Percentiles rank a stretch among this genome's conserved stretches.
These are phyloP conservation scores for Psilopogon haemacephalus DNA, from an alignment of 2,113 vertebrate species.

Conservation along the genomic window DNA sequence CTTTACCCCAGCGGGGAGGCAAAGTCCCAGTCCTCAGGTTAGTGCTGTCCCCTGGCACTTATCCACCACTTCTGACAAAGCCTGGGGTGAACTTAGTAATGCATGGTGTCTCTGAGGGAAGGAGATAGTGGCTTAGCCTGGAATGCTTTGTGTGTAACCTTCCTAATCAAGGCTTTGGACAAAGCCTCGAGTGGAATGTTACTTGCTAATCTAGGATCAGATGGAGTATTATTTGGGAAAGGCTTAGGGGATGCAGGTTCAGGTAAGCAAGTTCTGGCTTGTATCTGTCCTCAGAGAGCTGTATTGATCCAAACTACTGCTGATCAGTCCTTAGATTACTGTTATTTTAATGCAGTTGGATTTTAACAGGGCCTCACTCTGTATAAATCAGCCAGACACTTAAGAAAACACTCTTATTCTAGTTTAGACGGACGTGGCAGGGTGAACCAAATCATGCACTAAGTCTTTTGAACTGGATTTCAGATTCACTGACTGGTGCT, in stretches of 20 bases:
- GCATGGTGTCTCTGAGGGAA: neutral
- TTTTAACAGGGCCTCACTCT: neutral
- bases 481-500: neutral
- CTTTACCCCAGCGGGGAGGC: slow-evolving; percentile 81
- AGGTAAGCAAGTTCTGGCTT: neutral
- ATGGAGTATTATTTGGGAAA: neutral
- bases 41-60: neutral
- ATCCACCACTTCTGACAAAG: neutral
- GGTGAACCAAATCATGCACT: neutral
- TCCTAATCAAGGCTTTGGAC: neutral
- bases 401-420: neutral
- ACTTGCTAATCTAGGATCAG: neutral
- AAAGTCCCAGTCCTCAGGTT: slow-evolving; percentile 81
- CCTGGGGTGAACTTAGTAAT: neutral
- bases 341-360: neutral
- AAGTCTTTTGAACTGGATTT: neutral
- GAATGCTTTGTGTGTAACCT: neutral
- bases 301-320: neutral
- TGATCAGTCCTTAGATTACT: neutral
- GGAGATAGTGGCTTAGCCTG: neutral
- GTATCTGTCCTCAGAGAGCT: neutral
- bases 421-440: neutral
- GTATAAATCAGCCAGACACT: neutral
- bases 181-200: neutral
- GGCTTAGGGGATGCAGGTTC: neutral